Evolutionary conservation across 1,140 invertebrate genomes (phyloP).

Genomic region (Hyphantria cunea): DNA sequence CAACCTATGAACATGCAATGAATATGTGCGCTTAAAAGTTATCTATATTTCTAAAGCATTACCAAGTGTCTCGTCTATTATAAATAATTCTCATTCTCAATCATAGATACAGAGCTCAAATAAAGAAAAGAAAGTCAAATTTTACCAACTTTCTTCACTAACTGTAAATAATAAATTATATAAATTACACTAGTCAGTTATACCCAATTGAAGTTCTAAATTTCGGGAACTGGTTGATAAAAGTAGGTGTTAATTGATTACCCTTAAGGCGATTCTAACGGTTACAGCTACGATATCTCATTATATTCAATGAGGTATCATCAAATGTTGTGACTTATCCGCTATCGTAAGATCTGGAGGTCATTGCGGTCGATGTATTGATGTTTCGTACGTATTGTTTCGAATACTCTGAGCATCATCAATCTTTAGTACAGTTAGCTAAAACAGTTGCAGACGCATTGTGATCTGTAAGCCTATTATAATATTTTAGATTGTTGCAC

Average conservation of each 20-base stretch:
- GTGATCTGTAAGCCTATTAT: slow-evolving; percentile 49
- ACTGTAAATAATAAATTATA: slow-evolving; percentile 25
- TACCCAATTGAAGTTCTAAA: slow-evolving; percentile 19
- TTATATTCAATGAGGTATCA: slow-evolving; percentile 46
- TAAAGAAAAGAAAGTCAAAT: too few species aligned
- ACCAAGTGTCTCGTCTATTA: too few species aligned
- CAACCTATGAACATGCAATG: too few species aligned
- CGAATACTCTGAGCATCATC: slow-evolving; percentile 49
- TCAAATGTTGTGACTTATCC: slow-evolving; percentile 52
- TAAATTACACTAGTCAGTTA: slow-evolving; percentile 23
- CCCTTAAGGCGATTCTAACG: slow-evolving; percentile 32
- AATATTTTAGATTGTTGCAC: slow-evolving; percentile 45
- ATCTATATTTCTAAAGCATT: too few species aligned
- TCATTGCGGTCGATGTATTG: slow-evolving; percentile 46
- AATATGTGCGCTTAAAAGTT: too few species aligned
- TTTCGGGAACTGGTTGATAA: slow-evolving; percentile 13
- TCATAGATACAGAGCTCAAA: too few species aligned
- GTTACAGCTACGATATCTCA: slow-evolving; percentile 33
- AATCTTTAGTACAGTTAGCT: slow-evolving; percentile 50
- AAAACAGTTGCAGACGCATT: slow-evolving; percentile 37
- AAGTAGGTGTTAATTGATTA: slow-evolving; percentile 51
- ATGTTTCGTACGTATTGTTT: slow-evolving; percentile 56
- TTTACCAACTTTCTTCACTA: neutral
- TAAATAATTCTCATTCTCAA: too few species aligned
- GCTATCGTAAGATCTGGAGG: slow-evolving; percentile 37